Conservation (phyloP, 2,888 invertebrate species). For the Melikaiella ostensackeni region DNA sequence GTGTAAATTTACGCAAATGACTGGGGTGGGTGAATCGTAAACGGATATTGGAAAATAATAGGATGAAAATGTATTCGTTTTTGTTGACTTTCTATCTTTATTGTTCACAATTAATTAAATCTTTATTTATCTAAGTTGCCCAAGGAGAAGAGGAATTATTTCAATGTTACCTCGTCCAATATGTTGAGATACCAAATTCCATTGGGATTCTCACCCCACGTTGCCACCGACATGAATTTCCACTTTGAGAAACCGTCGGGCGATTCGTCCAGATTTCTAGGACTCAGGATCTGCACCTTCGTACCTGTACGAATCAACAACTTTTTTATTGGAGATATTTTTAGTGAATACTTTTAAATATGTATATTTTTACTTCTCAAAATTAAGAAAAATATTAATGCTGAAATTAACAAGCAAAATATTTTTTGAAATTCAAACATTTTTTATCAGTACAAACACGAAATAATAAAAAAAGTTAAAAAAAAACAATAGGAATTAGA, state of each 20-base stretch:
- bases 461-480: no score
- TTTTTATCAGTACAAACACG: no score
- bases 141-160: slow-evolving; percentile 24
- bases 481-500: no score
- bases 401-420: no score
- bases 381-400: not conserved
- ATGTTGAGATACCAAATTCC: slow-evolving; percentile 83
- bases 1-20: slow-evolving; percentile 3
- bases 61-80: not conserved
- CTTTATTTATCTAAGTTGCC: not conserved
- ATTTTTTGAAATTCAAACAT: no score
- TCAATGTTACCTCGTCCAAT: slow-evolving; percentile 81
- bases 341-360: not conserved
- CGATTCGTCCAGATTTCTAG: slow-evolving; percentile 85
- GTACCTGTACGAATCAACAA: slow-evolving; percentile 80
- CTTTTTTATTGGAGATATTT: not conserved
- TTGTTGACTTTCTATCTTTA: not conserved
- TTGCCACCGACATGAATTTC: slow-evolving; percentile 93
- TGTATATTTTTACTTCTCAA: not conserved
- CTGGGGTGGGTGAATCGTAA: not conserved
- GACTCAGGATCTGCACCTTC: slow-evolving; percentile 83
- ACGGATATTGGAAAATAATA: not conserved
- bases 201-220: slow-evolving; percentile 91
- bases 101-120: not conserved
- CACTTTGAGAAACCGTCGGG: slow-evolving; percentile 86